phyloP scores from a whole-genome alignment of 2,113 vertebrate species.

The Struthio camelus region DNA sequence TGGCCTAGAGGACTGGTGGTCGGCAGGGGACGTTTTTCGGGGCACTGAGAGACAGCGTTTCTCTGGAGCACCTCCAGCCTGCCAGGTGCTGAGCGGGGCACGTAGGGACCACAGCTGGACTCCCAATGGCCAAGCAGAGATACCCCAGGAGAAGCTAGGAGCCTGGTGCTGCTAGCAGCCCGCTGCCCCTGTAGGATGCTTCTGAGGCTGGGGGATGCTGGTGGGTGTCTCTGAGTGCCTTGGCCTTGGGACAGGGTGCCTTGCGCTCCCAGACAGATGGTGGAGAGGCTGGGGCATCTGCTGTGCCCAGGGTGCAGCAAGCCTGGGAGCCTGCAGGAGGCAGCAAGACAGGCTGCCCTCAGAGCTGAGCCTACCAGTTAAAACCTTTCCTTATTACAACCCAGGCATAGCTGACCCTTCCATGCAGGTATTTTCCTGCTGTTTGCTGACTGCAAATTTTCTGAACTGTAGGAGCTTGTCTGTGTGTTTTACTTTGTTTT shows the following conservation, averaged over 20 bases:
- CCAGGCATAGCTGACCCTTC: fast-evolving
- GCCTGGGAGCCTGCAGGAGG: too few species aligned
- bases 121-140: not conserved
- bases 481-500: too few species aligned
- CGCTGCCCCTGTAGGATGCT: too few species aligned
- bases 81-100: not conserved
- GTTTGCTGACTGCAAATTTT: too few species aligned
- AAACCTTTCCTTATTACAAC: fast-evolving
- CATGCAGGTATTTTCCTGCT: not conserved
- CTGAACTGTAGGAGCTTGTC: too few species aligned
- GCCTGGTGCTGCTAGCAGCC: not conserved
- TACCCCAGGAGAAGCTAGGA: not conserved
- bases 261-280: too few species aligned
- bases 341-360: not conserved
- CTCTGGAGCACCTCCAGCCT: not conserved
- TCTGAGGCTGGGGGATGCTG: not conserved
- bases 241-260: too few species aligned
- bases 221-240: not conserved
- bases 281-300: too few species aligned
- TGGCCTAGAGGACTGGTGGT: too few species aligned
- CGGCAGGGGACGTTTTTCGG: too few species aligned
- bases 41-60: not conserved
- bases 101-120: not conserved
- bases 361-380: not conserved
- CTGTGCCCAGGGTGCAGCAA: too few species aligned